A percentile compares a stretch with the other conserved stretches of the same genome.
Evolutionary conservation across 2,797 vertebrate species (phyloP).

Genomic region (Channallabes apus): DNA sequence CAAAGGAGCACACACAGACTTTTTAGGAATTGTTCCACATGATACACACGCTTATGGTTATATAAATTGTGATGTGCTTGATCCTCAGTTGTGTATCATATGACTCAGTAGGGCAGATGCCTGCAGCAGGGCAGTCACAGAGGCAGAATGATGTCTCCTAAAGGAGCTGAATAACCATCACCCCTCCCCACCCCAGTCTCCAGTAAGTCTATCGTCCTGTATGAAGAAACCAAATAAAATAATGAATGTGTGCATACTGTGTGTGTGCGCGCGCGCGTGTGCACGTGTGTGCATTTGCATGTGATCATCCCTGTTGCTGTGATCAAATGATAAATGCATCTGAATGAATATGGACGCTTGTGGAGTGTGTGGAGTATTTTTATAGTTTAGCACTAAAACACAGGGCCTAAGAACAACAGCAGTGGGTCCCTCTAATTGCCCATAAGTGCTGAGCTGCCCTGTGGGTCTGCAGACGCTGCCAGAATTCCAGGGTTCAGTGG

Average conservation of each 20-base stretch:
- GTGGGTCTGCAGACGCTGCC: conserved; percentile 68
- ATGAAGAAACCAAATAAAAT: conserved; percentile 75
- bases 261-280: conserved; percentile 20
- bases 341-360: conserved; percentile 17
- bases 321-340: conserved; percentile 13
- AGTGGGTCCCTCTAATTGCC: conserved; percentile 69
- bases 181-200: conserved; percentile 68
- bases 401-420: conserved; percentile 54
- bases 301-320: conserved; percentile 4
- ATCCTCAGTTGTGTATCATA: not conserved
- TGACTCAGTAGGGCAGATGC: conserved; percentile 25
- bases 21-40: not conserved
- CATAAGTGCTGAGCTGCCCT: conserved; percentile 62
- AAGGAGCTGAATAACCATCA: conserved; percentile 75
- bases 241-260: conserved; percentile 54
- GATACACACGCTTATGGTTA: not conserved
- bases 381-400: conserved; percentile 63
- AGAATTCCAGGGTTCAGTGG: conserved; percentile 62
- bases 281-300: conserved; percentile 25
- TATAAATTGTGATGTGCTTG: not conserved
- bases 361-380: conserved; percentile 67
- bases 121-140: conserved; percentile 7
- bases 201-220: conserved; percentile 70
- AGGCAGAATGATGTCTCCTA: conserved; percentile 36
- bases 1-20: not conserved